phyloP scores from a whole-genome alignment of 2,888 invertebrate genomes.

The Tricholauxania praeusta region DNA sequence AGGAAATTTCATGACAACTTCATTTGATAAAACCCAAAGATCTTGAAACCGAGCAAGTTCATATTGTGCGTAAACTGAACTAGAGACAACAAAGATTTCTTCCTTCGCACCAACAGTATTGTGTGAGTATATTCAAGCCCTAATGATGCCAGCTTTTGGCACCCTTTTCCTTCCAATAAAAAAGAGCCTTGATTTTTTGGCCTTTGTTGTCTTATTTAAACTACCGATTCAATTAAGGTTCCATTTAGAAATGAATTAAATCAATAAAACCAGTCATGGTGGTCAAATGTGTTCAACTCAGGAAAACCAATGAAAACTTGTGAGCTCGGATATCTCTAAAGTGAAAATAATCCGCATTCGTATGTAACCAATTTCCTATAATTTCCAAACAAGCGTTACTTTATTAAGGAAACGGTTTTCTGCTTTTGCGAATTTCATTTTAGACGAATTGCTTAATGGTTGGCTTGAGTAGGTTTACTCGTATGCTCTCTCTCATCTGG shows the following conservation, averaged over 20 bases:
- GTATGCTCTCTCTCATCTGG: too few species aligned
- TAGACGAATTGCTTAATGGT: slow-evolving; percentile 12
- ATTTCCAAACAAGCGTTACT: slow-evolving; percentile 49
- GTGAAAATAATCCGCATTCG: slow-evolving; percentile 57
- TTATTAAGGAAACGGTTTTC: slow-evolving; percentile 10
- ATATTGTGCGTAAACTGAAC: too few species aligned
- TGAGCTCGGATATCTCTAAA: slow-evolving; percentile 57
- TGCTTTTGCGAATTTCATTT: slow-evolving; percentile 4
- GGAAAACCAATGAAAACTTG: slow-evolving; percentile 60
- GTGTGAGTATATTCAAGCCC: too few species aligned
- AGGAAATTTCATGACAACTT: too few species aligned
- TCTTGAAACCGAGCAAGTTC: too few species aligned
- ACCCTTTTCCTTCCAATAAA: too few species aligned
- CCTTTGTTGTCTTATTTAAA: too few species aligned
- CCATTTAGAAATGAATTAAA: not conserved
- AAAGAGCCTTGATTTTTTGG: too few species aligned
- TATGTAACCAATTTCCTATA: slow-evolving; percentile 60
- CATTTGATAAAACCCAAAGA: too few species aligned
- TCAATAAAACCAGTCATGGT: not conserved
- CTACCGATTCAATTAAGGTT: not conserved
- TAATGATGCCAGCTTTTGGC: too few species aligned
- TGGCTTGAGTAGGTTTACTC: not conserved
- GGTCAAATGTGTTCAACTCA: not conserved
- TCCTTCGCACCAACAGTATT: too few species aligned
- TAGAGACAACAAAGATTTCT: too few species aligned